Base-by-base conservation (phyloP, 2,888 invertebrate species). In the Platycheirus albimanus region DNA sequence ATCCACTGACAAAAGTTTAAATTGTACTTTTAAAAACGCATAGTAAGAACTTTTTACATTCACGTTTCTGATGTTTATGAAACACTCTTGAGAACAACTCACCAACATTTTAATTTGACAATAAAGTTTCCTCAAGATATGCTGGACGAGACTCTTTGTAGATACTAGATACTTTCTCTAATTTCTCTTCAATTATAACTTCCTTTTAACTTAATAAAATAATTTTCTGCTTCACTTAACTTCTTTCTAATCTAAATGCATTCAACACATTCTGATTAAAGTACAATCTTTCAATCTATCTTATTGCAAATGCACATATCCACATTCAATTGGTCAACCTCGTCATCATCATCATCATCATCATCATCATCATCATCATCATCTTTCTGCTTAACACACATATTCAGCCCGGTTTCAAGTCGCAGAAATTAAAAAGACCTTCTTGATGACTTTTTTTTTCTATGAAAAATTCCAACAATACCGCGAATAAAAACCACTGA, bases 171-270 rank as follows among this genome's bases (percentile, higher is more conserved):
- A 17, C 19, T 75, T 66, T 72, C 64, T 72, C 43, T 49, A 41
- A 69, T 75, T 75, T 75, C 69, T 69, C 69, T 45, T 61, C 36
- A 52, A 61, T 76, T 69, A 75, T 43, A 28, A 49, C 43, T 72
- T 51, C 64, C 52, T 64, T 51, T 52, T 61, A 20, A 47, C 67
- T 10, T n/a, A 3, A 36, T 28, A 43, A 67, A 58, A 54, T 54
- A 28, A 56, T 77, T 77, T 64, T 77, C 76, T 47, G 54, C 61
- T 36, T 76, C 70, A 61, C 13, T 61, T 63, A 36, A 58, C 41
- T 28, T 58, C 61, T 45, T n/a, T 67, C 56, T 49, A 67, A 56
- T 61, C 52, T 45, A 36, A 70, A 43, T 54, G 15, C 52, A 17
- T 28, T 38, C 5, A 41, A 33, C 13, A 24, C 52, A 52, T 54